phyloP scores from a whole-genome alignment of 2,113 vertebrate genomes.

The Dromas ardeola region DNA sequence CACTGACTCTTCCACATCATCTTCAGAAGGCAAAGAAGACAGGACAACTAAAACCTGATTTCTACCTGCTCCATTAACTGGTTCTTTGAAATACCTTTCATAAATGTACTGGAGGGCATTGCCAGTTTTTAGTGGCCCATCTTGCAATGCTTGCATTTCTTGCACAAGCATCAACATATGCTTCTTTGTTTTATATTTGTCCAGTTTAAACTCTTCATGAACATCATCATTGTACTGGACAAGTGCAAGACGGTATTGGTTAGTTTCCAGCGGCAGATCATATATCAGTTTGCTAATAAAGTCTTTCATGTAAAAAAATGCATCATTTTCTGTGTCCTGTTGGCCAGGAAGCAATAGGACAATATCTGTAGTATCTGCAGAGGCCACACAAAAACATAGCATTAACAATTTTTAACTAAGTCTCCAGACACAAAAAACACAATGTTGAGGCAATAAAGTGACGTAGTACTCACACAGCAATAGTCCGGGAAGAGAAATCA shows the following conservation, averaged over 20 bases:
- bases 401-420: not conserved
- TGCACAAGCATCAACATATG: not conserved
- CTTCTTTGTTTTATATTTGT: not conserved
- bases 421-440: not conserved
- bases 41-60: slow-evolving; percentile 22
- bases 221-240: not conserved
- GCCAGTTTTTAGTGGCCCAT: not conserved
- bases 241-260: slow-evolving; percentile 2
- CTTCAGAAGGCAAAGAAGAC: not conserved
- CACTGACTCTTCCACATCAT: not conserved
- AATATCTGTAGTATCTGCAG: slow-evolving; percentile 13
- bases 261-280: not conserved
- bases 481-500: not conserved
- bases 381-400: not conserved
- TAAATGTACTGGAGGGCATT: not conserved
- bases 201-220: not conserved
- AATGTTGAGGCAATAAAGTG: not conserved
- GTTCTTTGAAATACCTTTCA: not conserved
- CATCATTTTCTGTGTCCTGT: not conserved
- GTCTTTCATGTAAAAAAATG: not conserved
- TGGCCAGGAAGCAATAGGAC: slow-evolving; percentile 27
- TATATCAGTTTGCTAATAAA: not conserved
- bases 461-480: not conserved
- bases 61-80: not conserved
- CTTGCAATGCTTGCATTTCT: not conserved